A percentile compares a stretch with the other conserved stretches of the same genome.
phyloP scores from a whole-genome alignment of 2,113 vertebrate species.

The Casuarius casuarius region DNA sequence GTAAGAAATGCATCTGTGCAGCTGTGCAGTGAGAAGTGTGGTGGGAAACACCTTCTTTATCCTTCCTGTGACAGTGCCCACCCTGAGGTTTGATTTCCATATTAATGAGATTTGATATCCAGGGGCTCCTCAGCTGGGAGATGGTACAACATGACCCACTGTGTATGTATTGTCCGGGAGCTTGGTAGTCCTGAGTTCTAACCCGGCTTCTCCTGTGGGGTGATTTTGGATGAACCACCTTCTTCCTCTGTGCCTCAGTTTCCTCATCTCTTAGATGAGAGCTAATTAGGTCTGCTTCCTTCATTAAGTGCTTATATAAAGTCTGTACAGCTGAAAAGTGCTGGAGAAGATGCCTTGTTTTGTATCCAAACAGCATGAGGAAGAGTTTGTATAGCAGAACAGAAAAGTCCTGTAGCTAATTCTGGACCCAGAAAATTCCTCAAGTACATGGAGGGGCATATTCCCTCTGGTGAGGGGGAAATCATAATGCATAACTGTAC shows the following conservation, averaged over 20 bases:
- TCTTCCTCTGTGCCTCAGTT: not conserved
- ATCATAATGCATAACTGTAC: not conserved
- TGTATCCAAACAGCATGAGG: not conserved
- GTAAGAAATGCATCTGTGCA: not conserved
- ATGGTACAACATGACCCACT: not conserved
- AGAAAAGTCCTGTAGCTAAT: not conserved
- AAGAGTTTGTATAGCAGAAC: not conserved
- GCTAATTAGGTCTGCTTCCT: not conserved
- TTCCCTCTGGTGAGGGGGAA: not conserved
- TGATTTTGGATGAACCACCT: not conserved
- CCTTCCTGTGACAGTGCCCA: not conserved
- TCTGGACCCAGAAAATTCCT: not conserved
- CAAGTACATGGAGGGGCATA: not conserved
- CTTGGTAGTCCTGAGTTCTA: not conserved
- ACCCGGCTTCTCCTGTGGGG: not conserved
- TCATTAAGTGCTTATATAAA: slow-evolving; percentile 16
- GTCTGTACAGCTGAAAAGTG: slow-evolving; percentile 6
- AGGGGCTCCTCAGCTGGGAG: not conserved
- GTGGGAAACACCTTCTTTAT: not conserved
- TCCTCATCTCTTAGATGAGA: not conserved
- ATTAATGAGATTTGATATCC: not conserved
- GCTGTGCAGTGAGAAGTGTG: not conserved
- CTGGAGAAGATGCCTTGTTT: slow-evolving; percentile 29
- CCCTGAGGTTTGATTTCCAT: not conserved
- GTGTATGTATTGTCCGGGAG: not conserved